Evolutionary conservation across 2,888 invertebrate species (phyloP), one percentile per base, ranked within the genome.

Genomic region (Suillia variegata): DNA sequence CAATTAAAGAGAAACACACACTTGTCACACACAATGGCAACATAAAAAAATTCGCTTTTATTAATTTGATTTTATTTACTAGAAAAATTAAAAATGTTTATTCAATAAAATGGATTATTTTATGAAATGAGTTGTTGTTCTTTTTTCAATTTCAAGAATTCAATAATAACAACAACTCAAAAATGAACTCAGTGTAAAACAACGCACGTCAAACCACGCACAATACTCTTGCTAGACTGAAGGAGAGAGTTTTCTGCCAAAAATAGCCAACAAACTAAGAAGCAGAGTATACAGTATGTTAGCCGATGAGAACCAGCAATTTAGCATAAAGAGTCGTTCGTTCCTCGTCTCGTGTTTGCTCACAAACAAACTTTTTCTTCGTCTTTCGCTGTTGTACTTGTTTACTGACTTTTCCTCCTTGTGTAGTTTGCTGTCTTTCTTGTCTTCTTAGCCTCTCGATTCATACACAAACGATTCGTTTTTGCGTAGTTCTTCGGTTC

Each of bases 171-270:
- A n/a, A n/a, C n/a, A n/a, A n/a, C n/a, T n/a, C n/a, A n/a, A n/a
- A n/a, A n/a, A n/a, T n/a, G n/a, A n/a, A n/a, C n/a, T n/a, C n/a
- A n/a, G n/a, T n/a, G n/a, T n/a, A n/a, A n/a, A n/a, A n/a, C n/a
- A 62, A 62, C 54, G 58, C 66, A 66, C 66, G 66, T 66, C 66
- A 65, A 62, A 59, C 61, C 66, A 63, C 65, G 62, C 56, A 65
- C 67, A 62, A 52, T 61, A 67, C 64, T 63, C 59, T 64, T 64
- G 63, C 62, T 62, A 63, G 63, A 66, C 66, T 66, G 58, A 66
- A 64, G 63, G 64, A 66, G 67, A 67, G 67, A 67, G 64, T 65
- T 61, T 65, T 62, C 38, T 33, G 52, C 58, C 54, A 48, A 58
- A 55, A 54, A 54, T 47, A 49, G 58, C 54, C 48, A 58, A 48